A percentile compares a stretch with the other conserved stretches of the same genome.
Conservation (phyloP, 2,888 invertebrate species). For the Xanthia icteritia region DNA sequence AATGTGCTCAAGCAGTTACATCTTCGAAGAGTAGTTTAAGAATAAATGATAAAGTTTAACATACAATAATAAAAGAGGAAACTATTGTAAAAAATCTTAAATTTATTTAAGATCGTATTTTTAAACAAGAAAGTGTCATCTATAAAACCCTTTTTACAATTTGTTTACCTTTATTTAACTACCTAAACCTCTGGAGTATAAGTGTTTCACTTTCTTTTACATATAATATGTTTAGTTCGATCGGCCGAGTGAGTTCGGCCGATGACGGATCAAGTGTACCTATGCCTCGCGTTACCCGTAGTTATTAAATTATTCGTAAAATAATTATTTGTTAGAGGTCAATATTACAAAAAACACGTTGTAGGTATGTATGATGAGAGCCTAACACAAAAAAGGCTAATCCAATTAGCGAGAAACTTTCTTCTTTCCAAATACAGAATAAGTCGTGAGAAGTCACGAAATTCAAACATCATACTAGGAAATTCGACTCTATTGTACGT, state of each 20-base stretch:
- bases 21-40: too few species aligned
- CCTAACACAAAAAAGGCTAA: conserved; percentile 42
- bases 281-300: too few species aligned
- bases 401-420: conserved; percentile 45
- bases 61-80: too few species aligned
- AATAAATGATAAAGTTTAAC: too few species aligned
- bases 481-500: conserved; percentile 10
- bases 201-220: background rate
- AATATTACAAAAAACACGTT: background rate
- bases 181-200: too few species aligned
- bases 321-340: background rate
- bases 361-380: background rate
- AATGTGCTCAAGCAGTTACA: too few species aligned
- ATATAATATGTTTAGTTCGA: background rate
- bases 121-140: too few species aligned
- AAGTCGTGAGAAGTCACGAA: conserved; percentile 26
- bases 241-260: background rate
- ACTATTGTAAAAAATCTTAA: too few species aligned
- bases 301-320: background rate
- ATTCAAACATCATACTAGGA: conserved; percentile 6
- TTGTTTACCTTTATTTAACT: too few species aligned
- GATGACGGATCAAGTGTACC: background rate
- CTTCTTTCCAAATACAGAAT: conserved; percentile 37
- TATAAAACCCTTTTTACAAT: too few species aligned
- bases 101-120: too few species aligned